phyloP scores from a whole-genome alignment of 2,113 vertebrate species.

The Oryctolagus cuniculus region DNA sequence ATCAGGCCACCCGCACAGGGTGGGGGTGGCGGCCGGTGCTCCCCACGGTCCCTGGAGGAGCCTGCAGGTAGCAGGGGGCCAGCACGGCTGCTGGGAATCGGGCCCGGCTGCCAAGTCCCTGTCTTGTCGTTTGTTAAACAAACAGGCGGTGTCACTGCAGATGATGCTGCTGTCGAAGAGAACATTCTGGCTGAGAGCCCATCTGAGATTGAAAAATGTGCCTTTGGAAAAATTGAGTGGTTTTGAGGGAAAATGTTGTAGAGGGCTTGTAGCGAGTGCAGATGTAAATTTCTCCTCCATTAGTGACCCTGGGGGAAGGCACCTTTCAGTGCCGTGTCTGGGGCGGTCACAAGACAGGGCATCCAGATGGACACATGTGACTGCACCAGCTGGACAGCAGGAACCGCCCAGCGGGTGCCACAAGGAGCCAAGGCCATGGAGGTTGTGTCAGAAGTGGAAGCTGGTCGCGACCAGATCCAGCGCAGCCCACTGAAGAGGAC shows the following conservation, averaged over 20 bases:
- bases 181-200: background rate
- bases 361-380: background rate
- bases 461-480: background rate
- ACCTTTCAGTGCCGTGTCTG: background rate
- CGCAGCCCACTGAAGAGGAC: no score
- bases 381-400: background rate
- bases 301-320: background rate
- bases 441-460: background rate
- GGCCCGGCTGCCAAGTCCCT: background rate
- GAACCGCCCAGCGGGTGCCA: background rate
- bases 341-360: background rate
- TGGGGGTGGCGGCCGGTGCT: fast-evolving
- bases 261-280: background rate
- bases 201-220: slow-evolving; percentile 35
- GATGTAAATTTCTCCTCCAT: background rate
- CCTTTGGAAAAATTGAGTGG: background rate
- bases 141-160: slow-evolving; percentile 5
- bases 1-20: fast-evolving
- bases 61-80: background rate
- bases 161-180: slow-evolving; percentile 36
- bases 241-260: background rate
- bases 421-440: background rate
- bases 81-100: background rate
- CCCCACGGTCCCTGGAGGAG: fast-evolving
- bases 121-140: slow-evolving; percentile 50